Conservation (phyloP, 1,140 invertebrate species). For the Tetragonula clypearis region DNA sequence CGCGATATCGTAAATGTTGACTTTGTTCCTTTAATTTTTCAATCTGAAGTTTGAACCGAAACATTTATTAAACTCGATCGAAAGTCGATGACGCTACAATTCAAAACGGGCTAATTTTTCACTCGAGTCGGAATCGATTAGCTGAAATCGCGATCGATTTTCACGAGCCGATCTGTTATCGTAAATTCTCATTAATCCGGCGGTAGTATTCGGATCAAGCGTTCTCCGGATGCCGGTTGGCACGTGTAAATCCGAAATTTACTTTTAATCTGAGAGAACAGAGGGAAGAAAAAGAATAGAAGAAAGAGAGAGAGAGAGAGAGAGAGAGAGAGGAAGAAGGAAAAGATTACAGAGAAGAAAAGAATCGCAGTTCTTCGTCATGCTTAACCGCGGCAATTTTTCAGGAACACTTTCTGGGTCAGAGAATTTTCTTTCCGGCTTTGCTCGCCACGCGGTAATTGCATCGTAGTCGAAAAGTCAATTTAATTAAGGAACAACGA, state of each 20-base stretch:
- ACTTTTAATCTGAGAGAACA: constrained; percentile 24
- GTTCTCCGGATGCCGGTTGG: neutral
- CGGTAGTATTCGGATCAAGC: constrained; percentile 25
- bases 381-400: constrained; percentile 43
- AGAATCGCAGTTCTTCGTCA: constrained; percentile 31
- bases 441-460: constrained; percentile 21
- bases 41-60: neutral
- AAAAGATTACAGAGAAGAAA: constrained; percentile 1
- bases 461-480: constrained; percentile 32
- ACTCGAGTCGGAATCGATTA: neutral
- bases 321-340: neutral
- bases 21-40: neutral
- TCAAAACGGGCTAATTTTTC: neutral
- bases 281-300: neutral
- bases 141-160: neutral
- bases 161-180: neutral
- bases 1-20: no score
- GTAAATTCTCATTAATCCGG: constrained; percentile 29
- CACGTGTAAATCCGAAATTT: constrained; percentile 21
- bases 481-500: constrained; percentile 46
- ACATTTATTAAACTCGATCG: neutral
- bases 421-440: constrained; percentile 27
- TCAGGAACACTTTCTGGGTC: constrained; percentile 4
- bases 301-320: neutral
- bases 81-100: neutral